Conservation (phyloP, 2,888 invertebrate species). For the Caenorhabditis uteleia region DNA sequence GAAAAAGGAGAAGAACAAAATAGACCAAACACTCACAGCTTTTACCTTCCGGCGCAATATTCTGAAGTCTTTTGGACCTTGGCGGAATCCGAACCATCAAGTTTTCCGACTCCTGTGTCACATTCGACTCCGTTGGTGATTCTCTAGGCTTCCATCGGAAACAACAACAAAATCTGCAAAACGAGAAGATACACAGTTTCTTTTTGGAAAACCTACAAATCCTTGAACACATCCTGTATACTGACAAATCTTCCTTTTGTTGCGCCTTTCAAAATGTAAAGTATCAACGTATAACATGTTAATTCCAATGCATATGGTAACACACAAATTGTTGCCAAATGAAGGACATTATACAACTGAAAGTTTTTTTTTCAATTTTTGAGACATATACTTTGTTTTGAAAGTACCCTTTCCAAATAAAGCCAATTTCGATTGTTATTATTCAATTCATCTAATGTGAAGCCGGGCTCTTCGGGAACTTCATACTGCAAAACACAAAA, state of each 20-base stretch:
- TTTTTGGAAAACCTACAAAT: slow-evolving; percentile 19
- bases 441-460: slow-evolving; percentile 24
- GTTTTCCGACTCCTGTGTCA: slow-evolving; percentile 25
- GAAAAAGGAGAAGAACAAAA: slow-evolving; percentile 5
- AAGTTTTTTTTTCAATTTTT: slow-evolving; percentile 5
- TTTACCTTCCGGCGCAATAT: slow-evolving; percentile 26
- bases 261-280: slow-evolving; percentile 52
- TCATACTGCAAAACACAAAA: neutral
- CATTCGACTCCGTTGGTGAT: slow-evolving; percentile 21
- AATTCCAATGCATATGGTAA: slow-evolving; percentile 47
- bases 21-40: slow-evolving; percentile 22
- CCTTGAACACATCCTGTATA: slow-evolving; percentile 21
- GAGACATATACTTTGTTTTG: neutral
- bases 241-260: slow-evolving; percentile 29
- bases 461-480: slow-evolving; percentile 12
- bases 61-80: slow-evolving; percentile 10
- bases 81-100: slow-evolving; percentile 21
- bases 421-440: slow-evolving; percentile 30
- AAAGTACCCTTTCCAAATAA: slow-evolving; percentile 26
- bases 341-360: slow-evolving; percentile 53
- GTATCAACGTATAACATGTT: slow-evolving; percentile 46
- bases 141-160: slow-evolving; percentile 5
- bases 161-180: slow-evolving; percentile 40
- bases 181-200: too few species aligned
- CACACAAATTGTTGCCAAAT: slow-evolving; percentile 48